Evolutionary conservation across 2,797 vertebrate species (phyloP), one percentile per base, ranked within the genome.

Genomic region (Megalops cyprinoides): DNA sequence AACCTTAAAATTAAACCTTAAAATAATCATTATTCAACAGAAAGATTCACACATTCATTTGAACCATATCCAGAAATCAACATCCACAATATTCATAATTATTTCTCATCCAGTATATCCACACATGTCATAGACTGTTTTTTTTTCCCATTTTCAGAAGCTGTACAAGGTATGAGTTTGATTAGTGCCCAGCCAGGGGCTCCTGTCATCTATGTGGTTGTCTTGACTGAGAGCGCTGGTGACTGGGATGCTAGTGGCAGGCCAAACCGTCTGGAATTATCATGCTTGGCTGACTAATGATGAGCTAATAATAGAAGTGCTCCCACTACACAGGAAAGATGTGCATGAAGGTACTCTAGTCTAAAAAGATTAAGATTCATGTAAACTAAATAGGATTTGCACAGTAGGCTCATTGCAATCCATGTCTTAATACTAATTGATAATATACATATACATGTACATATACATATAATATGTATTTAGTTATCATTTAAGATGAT

Each of bases 281-380:
- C 56, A 3, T 46, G 77, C 77, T 53, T 49, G 28, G n/a, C 28
- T 34, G 77, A 71, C 49, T 62, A 79, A 53, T 67, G 23, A 25
- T 9, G 5, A 14, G 60, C 62, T 79, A 69, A 69, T 79, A 69
- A 79, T 48, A 69, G 77, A 25, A 71, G n/a, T 9, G 3, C 39
- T 15, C 44, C 28, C 65, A 51, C 25, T 60, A 34, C 60, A 5
- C 20, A 78, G 77, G 46, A 23, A 34, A 65, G 18, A 69, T 49
- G 46, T 39, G 49, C 31, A 46, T 65, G 48, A 53, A 48, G 23
- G 28, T 62, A 39, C 23, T 69, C 46, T 37, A 78, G 46, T 48
- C 58, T 31, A 34, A 28, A 34, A 62, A 28, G 37, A 8, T 60
- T 12, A 46, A 28, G 42, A 39, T 67, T 15, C 62, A 18, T 18